Base-by-base conservation (phyloP, 2,888 invertebrate genomes). In the Tipula lateralis region DNA sequence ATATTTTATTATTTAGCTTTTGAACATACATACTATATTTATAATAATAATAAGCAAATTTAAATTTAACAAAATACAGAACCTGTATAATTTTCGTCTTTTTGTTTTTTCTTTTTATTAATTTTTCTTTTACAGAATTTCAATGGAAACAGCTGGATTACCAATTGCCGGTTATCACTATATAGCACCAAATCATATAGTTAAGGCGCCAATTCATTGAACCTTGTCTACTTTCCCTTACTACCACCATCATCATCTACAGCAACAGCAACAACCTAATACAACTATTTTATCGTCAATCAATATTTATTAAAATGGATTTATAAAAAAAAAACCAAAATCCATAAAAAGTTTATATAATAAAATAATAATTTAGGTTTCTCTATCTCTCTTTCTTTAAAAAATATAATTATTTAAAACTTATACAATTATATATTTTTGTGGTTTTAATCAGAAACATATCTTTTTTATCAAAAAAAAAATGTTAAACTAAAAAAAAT, bases 81-180 rank as follows among this genome's bases (percentile, higher is more conserved):
- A 66, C 9, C 66, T 66, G 66, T 66, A 66, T 66, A 66, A 82
- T 82, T 82, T 82, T 82, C 16, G 30, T 30, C 82, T 82, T 82
- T 82, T 32, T 82, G 30, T 82, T 82, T 82, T 82, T 82, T 82
- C 30, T 30, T 32, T 82, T 82, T 32, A 30, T 30, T 32, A 30
- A 30, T 30, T 82, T 30, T 82, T 82, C n/a, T 82, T 82, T 82
- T 94, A 86, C 94, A 97, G 97, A 94, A 96, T 97, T 95, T 96
- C 96, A 86, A 96, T 97, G 96, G 97, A 97, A 93, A 97, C 97
- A 85, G 96, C 97, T 87, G 96, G 96, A 86, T 93, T 97, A 91
- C 96, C 96, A 88, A 94, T 96, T 92, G 95, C 96, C 86, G 96
- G 96, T 87, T 96, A 96, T 92, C 96, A 96, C 91, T 96, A 96